Base-by-base conservation (phyloP, 1,140 invertebrate genomes). In the Berghia stephanieae region DNA sequence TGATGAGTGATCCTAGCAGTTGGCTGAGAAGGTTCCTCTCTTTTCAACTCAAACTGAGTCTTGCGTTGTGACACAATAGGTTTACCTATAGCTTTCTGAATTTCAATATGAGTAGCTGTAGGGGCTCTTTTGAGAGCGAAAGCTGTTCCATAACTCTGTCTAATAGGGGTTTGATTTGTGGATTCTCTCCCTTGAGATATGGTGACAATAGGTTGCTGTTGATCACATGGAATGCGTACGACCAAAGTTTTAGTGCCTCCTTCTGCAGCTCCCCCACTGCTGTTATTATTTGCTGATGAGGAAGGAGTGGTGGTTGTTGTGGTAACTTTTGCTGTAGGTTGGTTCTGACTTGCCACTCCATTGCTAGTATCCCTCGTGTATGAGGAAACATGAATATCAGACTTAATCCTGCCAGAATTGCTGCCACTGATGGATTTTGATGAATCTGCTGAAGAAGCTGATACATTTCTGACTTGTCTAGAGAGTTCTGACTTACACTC, bases 51-150 rank as follows among this genome's bases (percentile, higher is more conserved):
- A 82, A 87, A 86, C 77, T 83, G 82, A 69, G 83, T 77, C 75
- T 87, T 87, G 44, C 85, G 82, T 34, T 86, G 83, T 0, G 81
- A 84, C 16, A 87, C 85, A 1, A 82, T 70, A 10, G 80, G 79
- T 72, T 78, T 77, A 31, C 68, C 74, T 21, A 76, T 76, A 34
- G 74, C 67, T 38, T 76, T 80, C 55, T 82, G 80, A 36, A 85
- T 83, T 77, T 86, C 85, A 71, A 83, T 83, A 42, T 83, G 80
- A 21, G 84, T 81, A 21, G 82, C 70, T 42, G 80, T 75, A 0
- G 85, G 84, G 18, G 86, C 84, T 49, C 82, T 75, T 6, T 82
- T 86, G 27, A 87, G 49, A 8, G 86, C 84, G 77, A 85, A 85
- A 21, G 86, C 83, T 57, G 83, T 82, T 6, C 86, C 86, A 72